Conservation (phyloP, 2,113 vertebrate genomes). For the rabbit (Oryctolagus cuniculus) region DNA sequence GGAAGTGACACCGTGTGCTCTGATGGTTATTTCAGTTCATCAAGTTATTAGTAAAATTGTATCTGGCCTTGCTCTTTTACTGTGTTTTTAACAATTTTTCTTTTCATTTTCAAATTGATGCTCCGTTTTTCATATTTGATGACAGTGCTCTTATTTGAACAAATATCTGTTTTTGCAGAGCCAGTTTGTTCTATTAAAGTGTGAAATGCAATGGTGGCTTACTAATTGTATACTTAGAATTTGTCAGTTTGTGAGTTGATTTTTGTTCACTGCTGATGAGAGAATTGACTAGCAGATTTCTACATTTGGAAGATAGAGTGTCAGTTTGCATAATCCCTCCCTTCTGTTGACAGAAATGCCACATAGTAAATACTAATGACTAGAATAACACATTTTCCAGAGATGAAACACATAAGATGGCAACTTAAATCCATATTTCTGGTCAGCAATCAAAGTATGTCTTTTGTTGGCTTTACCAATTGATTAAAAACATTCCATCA, state of each 20-base stretch:
- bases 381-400: background rate
- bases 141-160: background rate
- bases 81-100: background rate
- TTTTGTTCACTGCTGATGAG: background rate
- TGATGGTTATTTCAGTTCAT: background rate
- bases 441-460: background rate
- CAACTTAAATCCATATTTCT: background rate
- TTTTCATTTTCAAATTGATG: background rate
- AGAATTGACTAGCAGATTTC: background rate
- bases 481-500: background rate
- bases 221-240: background rate
- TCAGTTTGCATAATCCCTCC: background rate
- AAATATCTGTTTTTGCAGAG: slow-evolving; percentile 9
- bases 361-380: background rate
- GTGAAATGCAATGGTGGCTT: background rate
- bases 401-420: background rate
- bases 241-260: slow-evolving; percentile 7
- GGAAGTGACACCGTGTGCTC: background rate
- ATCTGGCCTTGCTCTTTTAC: background rate
- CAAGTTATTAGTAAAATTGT: background rate
- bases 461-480: background rate
- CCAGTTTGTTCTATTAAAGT: background rate
- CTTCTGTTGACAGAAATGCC: background rate
- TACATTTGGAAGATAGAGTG: background rate
- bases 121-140: background rate